These are phyloP conservation scores for Pseudococcus jackbeardsleyi DNA, from an alignment of 2,888 invertebrate species.

Conservation along the genomic window DNA sequence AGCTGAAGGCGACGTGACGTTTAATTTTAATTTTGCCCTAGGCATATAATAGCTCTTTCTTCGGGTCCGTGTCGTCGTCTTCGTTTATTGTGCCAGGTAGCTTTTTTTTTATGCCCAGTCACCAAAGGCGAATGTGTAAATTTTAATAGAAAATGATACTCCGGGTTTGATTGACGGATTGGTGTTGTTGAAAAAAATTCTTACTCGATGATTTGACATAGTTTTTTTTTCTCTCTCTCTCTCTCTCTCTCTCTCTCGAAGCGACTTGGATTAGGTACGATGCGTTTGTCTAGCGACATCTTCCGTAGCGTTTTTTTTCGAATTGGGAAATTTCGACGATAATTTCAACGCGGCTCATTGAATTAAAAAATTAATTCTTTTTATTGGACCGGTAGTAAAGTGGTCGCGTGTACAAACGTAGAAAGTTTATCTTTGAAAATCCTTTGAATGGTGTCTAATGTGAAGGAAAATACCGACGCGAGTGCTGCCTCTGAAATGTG, in stretches of 20 bases:
- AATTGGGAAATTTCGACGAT: background rate
- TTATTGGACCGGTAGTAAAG: background rate
- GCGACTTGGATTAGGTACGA: background rate
- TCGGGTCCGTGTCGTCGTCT: background rate
- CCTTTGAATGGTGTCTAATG: background rate
- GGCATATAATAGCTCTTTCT: conserved; percentile 3
- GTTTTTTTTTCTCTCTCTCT: no score
- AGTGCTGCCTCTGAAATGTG: background rate
- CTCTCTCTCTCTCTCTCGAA: no score
- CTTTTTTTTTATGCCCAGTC: background rate
- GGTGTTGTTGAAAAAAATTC: background rate
- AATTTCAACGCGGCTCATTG: background rate
- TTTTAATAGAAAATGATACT: background rate
- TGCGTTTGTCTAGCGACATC: background rate
- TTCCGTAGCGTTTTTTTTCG: background rate
- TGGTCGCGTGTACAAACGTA: background rate
- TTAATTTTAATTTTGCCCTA: conserved; percentile 5
- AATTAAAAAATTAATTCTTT: conserved; percentile 28
- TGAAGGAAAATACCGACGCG: conserved; percentile 4
- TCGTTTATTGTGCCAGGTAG: background rate
- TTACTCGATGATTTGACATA: background rate
- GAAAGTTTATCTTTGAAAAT: conserved; percentile 5
- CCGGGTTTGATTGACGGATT: conserved; percentile 7
- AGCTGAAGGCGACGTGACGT: background rate
- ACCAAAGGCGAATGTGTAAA: conserved; percentile 23